phyloP scores from a whole-genome alignment of 2,797 vertebrate species.

The Lophotriccus pileatus region DNA sequence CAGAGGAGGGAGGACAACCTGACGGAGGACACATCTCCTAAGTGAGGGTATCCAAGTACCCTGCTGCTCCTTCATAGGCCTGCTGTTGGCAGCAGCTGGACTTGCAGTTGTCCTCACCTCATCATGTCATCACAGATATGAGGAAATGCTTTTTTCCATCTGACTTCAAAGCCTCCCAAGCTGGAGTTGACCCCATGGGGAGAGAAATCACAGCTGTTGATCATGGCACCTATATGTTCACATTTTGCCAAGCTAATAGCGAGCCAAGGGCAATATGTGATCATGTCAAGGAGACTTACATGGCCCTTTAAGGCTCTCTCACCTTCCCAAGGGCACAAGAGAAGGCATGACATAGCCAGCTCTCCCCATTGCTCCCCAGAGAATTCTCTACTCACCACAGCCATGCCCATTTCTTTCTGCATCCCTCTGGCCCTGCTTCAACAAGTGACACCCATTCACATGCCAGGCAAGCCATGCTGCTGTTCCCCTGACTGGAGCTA shows the following conservation, averaged over 20 bases:
- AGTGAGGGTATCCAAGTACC: background rate
- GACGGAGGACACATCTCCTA: background rate
- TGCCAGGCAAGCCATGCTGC: background rate
- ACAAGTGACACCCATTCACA: background rate
- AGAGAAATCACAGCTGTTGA: background rate
- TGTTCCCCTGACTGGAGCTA: background rate
- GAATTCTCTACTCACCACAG: background rate
- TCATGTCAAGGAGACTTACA: background rate
- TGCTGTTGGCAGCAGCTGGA: background rate
- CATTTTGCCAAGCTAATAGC: background rate
- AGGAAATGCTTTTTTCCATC: background rate
- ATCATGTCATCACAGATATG: background rate
- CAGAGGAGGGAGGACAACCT: background rate
- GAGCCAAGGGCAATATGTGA: background rate
- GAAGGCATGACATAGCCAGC: background rate
- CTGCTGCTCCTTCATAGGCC: background rate
- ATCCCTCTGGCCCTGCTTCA: slow-evolving; percentile 5
- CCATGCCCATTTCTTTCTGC: background rate
- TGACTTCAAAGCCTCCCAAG: background rate
- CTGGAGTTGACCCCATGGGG: background rate
- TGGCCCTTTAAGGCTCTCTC: background rate
- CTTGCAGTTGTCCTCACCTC: background rate
- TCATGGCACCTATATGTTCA: background rate
- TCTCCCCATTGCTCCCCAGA: background rate
- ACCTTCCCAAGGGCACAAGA: background rate